Evolutionary conservation across 2,888 invertebrate species (phyloP).

Genomic region (Dasypolia templi): DNA sequence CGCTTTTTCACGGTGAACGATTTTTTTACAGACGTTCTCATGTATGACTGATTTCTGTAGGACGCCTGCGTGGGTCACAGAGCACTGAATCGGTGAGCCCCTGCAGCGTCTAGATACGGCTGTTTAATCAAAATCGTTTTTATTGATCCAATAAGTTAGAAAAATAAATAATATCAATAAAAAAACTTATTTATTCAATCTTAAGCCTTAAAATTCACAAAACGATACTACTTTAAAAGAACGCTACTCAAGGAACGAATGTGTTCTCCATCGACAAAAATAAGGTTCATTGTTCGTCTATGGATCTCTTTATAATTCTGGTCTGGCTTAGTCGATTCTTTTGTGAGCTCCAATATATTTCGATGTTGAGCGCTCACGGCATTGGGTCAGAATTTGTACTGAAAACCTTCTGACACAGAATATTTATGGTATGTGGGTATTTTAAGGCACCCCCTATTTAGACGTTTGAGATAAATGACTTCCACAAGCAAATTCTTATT

Average conservation of each 20-base stretch:
- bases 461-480: too few relatives aligned
- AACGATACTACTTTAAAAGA: not conserved
- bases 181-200: not conserved
- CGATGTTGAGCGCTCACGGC: constrained; percentile 23
- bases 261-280: not conserved
- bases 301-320: not conserved
- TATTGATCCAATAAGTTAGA: not conserved
- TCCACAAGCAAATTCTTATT: too few relatives aligned
- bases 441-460: too few relatives aligned
- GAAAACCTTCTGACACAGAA: constrained; percentile 24
- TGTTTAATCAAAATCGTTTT: not conserved
- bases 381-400: constrained; percentile 16
- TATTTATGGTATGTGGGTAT: too few relatives aligned
- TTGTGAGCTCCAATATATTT: constrained; percentile 29
- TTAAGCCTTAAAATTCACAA: not conserved
- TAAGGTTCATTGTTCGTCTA: not conserved
- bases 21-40: not conserved
- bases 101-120: not conserved
- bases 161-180: not conserved
- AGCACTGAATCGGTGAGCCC: not conserved
- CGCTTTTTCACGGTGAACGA: too few relatives aligned
- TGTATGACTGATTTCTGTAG: not conserved
- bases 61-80: not conserved
- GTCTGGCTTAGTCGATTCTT: not conserved
- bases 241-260: not conserved